Conservation (phyloP, 2,797 vertebrate genomes). For the Rhincodon typus region DNA sequence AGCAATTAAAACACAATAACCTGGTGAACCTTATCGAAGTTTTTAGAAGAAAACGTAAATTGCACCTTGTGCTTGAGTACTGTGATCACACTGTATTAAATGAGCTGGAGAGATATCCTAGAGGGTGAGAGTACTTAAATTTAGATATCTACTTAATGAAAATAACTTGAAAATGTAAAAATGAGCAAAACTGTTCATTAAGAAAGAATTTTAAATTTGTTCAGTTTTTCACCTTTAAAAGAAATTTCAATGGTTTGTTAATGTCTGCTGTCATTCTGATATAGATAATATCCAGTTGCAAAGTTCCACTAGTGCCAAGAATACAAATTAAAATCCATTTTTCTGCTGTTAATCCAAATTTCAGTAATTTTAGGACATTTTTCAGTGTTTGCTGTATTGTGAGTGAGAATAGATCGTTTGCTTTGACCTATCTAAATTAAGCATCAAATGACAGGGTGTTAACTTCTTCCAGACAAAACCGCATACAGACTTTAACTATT, state of each 20-base stretch:
- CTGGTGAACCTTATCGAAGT: conserved; percentile 81
- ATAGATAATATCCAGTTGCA: neutral
- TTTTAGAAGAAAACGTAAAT: conserved; percentile 74
- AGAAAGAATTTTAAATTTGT: neutral
- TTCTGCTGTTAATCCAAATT: neutral
- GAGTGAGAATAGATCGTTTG: neutral
- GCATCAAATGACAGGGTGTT: neutral
- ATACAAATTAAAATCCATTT: neutral
- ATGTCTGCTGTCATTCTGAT: neutral
- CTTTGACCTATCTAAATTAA: neutral
- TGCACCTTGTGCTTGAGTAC: conserved; percentile 82
- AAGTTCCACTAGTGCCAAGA: neutral
- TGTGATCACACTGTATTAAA: conserved; percentile 82
- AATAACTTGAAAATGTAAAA: neutral
- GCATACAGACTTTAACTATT: neutral
- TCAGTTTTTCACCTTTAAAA: neutral
- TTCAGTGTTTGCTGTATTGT: neutral
- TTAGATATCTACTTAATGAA: neutral
- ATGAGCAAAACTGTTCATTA: neutral
- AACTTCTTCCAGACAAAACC: neutral
- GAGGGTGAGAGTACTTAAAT: conserved; percentile 58
- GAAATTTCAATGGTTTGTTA: neutral
- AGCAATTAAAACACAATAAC: conserved; percentile 82
- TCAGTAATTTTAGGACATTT: neutral
- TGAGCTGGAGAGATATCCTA: conserved; percentile 74